Evolutionary conservation across 2,888 invertebrate genomes (phyloP), one percentile per base, ranked within the genome.

Genomic region (Drosophila seclusa): DNA sequence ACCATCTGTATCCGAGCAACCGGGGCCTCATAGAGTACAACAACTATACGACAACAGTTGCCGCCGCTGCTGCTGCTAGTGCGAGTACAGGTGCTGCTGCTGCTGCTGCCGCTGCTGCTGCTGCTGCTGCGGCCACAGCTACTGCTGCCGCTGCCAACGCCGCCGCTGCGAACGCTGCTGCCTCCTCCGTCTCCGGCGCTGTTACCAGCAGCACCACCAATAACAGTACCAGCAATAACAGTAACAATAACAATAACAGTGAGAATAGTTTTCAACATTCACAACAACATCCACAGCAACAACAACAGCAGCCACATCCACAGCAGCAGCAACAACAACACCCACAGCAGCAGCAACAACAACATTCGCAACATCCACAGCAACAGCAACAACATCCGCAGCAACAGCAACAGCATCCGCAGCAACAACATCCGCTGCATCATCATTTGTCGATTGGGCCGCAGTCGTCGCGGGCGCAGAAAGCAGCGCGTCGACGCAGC

Each of bases 401-500:
- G 16, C 73, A 79, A 34, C 73, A 71, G 31, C 83, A 76, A 21
- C 68, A 74, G 50, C 73, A 77, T 10, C 55, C 58, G 8, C 82
- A 74, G 7, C 85, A 65, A 16, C 85, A 77, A 29, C 91, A 91
- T 79, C 92, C 92, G 55, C 77, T 91, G 73, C 91, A 92, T 69
- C 92, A 92, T 65, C 91, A 91, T 71, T 81, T 91, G 31, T 91
- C 89, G 64, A 88, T 80, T 42, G 75, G 80, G 4, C 73, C 73
- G 18, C 90, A 86, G 45, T 87, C 92, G 65, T 87, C 91, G 67
- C 79, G 91, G 16, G 91, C 91, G 6, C 91, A 91, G 66, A 91
- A 91, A 78, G 91, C 91, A 63, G 91, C 91, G 38, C 82, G 93
- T 42, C 91, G 92, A 49, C 91, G 93, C 70, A 93, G 93, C 90